phyloP scores from a whole-genome alignment of 2,113 vertebrate genomes.

The Theristicus caerulescens region DNA sequence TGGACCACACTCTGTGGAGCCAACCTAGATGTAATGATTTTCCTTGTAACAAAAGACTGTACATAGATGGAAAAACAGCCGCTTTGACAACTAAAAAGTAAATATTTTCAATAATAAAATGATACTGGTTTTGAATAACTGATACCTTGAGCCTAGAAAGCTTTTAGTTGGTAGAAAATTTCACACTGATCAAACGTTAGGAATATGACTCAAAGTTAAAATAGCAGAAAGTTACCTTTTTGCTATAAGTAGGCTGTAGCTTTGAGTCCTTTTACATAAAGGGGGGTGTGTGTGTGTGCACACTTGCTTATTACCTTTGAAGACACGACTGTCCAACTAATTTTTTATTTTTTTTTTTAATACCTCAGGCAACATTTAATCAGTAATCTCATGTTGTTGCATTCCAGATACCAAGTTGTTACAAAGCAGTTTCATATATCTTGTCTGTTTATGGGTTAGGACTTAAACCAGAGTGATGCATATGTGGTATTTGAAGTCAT shows the following conservation, averaged over 20 bases:
- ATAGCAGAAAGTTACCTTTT: background rate
- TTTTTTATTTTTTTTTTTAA: background rate
- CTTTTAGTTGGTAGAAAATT: background rate
- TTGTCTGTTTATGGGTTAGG: background rate
- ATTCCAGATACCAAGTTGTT: background rate
- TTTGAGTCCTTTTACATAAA: background rate
- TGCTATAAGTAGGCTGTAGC: background rate
- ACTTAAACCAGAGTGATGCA: background rate
- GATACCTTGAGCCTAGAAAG: background rate
- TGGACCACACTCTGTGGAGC: background rate
- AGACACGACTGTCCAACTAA: background rate
- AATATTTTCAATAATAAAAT: background rate
- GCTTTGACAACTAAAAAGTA: background rate
- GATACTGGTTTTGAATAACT: background rate
- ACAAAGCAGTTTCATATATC: background rate
- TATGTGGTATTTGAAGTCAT: background rate
- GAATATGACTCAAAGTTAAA: background rate
- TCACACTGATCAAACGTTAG: background rate
- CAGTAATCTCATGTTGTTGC: background rate
- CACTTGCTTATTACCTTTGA: background rate
- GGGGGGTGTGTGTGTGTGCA: background rate
- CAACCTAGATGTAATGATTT: background rate
- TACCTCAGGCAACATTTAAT: background rate
- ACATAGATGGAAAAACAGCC: background rate
- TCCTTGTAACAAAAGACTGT: background rate